phyloP scores from a whole-genome alignment of 2,113 vertebrate genomes.

The Tricholaema leucomelas region DNA sequence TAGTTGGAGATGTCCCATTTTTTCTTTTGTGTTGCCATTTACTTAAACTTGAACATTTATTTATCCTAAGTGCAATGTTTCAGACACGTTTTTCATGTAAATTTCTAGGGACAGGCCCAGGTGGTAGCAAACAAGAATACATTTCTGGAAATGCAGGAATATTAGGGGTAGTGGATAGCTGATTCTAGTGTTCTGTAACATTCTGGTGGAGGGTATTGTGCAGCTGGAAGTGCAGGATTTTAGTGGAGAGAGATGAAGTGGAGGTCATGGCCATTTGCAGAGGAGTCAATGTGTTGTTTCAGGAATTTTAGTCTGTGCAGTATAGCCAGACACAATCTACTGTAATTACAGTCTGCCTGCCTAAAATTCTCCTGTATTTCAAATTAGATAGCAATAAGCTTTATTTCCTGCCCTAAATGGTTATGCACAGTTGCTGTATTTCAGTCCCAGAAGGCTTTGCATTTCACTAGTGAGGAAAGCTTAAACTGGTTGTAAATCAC shows the following conservation, averaged over 20 bases:
- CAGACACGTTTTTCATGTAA: background rate
- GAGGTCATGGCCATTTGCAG: conserved; percentile 42
- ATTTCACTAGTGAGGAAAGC: conserved; percentile 11
- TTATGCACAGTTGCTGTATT: conserved; percentile 4
- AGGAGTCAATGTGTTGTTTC: background rate
- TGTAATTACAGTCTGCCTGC: conserved; percentile 36
- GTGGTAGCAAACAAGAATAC: background rate
- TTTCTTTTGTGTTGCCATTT: background rate
- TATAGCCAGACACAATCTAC: conserved; percentile 10
- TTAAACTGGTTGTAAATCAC: conserved; percentile 18
- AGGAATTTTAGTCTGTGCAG: background rate
- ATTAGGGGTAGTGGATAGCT: background rate
- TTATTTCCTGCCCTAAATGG: conserved; percentile 46
- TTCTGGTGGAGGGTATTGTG: background rate
- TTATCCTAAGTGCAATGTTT: background rate
- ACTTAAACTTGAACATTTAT: background rate
- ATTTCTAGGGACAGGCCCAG: background rate
- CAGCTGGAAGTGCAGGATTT: conserved; percentile 16
- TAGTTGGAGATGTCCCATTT: background rate
- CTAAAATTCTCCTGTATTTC: conserved; percentile 38
- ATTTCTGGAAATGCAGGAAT: background rate
- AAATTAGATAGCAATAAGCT: conserved; percentile 31
- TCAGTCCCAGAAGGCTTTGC: background rate
- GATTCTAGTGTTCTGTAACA: background rate
- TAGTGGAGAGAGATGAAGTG: conserved; percentile 45